These are phyloP conservation scores for Alces alces DNA, from an alignment of 2,113 vertebrate genomes.

Conservation along the genomic window DNA sequence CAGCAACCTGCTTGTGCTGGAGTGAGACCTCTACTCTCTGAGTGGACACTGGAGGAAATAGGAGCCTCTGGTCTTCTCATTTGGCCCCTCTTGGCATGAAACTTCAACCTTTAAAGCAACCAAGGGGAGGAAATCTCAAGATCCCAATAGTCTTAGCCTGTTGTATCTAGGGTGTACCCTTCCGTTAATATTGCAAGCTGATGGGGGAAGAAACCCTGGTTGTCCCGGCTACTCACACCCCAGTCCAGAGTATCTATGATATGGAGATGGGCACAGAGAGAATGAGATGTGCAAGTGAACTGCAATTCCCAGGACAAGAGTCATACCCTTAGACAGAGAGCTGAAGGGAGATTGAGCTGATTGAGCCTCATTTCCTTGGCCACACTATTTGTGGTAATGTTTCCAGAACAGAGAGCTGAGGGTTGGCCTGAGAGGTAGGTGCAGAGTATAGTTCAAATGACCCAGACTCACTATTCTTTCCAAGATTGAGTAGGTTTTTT, in stretches of 20 bases:
- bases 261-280: not conserved
- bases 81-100: not conserved
- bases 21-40: not conserved
- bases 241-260: not conserved
- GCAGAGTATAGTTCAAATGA: not conserved
- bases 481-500: not conserved
- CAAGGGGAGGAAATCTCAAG: not conserved
- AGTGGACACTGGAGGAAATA: not conserved
- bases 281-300: not conserved
- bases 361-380: not conserved
- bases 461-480: not conserved
- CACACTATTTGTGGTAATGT: not conserved
- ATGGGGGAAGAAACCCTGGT: not conserved
- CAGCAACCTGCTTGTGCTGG: not conserved
- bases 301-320: not conserved
- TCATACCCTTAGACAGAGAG: not conserved
- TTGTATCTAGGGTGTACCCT: not conserved
- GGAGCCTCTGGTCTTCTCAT: not conserved
- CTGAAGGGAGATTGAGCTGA: fast-evolving
- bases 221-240: not conserved
- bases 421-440: fast-evolving
- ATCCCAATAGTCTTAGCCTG: not conserved
- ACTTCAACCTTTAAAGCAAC: not conserved
- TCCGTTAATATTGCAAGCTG: not conserved
- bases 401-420: not conserved